phyloP scores from a whole-genome alignment of 53 echinoderm and acorn worm species.

The Holothuria scabra region DNA sequence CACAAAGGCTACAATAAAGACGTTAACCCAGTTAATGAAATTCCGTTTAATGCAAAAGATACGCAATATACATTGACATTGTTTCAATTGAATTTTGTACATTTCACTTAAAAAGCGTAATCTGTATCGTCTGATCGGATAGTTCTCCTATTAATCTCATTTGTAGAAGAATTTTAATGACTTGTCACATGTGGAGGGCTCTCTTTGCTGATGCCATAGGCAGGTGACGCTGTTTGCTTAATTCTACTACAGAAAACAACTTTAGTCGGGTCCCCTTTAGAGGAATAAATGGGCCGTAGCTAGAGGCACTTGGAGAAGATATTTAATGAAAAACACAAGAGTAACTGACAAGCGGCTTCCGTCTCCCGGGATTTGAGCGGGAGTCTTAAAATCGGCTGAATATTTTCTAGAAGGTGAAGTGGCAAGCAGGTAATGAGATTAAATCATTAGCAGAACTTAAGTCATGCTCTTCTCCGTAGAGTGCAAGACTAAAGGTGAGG shows the following conservation, averaged over 20 bases:
- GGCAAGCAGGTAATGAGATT: constrained; percentile 32
- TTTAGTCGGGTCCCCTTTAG: constrained; percentile 34
- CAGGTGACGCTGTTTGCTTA: constrained; percentile 34
- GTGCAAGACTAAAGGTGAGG: no score
- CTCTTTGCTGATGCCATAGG: not conserved
- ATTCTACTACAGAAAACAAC: constrained; percentile 32
- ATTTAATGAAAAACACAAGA: constrained; percentile 28
- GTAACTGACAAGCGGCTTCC: constrained; percentile 27
- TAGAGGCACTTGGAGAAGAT: constrained; percentile 16
- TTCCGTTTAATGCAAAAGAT: no score
- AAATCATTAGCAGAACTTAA: constrained; percentile 14
- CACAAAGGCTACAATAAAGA: no score
- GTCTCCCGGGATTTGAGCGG: constrained; percentile 5
- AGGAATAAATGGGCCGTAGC: constrained; percentile 44
- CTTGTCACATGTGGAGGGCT: constrained; percentile 25
- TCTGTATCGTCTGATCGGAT: not conserved
- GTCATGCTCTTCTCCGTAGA: no score
- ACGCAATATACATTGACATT: no score
- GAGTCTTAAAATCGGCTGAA: constrained; percentile 24
- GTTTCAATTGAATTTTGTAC: no score
- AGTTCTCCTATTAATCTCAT: constrained; percentile 11
- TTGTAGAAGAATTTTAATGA: constrained; percentile 41
- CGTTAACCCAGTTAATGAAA: no score
- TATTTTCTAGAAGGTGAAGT: constrained; percentile 38
- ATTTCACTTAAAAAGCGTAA: no score